Evolutionary conservation across 2,113 vertebrate genomes (phyloP).

Genomic region (Salvelinus alpinus): DNA sequence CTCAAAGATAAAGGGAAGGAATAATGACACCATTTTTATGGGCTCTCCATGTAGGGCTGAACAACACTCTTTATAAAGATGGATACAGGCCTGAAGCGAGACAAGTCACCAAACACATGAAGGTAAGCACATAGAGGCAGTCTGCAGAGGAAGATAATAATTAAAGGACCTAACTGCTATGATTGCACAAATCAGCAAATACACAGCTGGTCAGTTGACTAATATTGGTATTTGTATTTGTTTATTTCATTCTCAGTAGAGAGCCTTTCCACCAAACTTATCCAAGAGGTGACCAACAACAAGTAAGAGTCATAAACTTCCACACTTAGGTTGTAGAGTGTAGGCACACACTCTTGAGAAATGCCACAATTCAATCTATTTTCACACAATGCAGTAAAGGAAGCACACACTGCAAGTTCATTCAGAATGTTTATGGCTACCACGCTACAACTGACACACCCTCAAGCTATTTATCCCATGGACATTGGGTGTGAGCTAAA

Average conservation of each 20-base stretch:
- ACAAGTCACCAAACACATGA: slow-evolving; percentile 29
- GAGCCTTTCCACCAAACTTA: not conserved
- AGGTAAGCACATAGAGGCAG: slow-evolving; percentile 37
- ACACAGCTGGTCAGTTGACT: not conserved
- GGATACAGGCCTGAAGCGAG: slow-evolving; percentile 1
- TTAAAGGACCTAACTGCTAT: too few species aligned
- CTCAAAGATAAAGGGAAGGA: slow-evolving; percentile 47
- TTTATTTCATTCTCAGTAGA: not conserved
- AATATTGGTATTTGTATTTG: not conserved
- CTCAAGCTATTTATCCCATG: too few species aligned
- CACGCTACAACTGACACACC: too few species aligned
- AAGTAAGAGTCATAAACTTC: not conserved
- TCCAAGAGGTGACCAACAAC: not conserved
- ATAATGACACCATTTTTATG: slow-evolving; percentile 10
- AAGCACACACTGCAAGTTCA: too few species aligned
- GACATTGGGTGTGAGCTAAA: too few species aligned
- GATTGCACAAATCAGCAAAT: not conserved
- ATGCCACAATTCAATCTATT: too few species aligned
- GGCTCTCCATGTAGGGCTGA: slow-evolving; percentile 32
- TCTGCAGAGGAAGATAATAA: not conserved
- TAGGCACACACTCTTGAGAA: too few species aligned
- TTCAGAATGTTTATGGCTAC: too few species aligned
- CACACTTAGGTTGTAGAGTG: not conserved
- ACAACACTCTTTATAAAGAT: slow-evolving; percentile 54
- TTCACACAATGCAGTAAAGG: too few species aligned